Evolutionary conservation across 2,888 invertebrate species (phyloP).

Genomic region (Coelopa pilipes): DNA sequence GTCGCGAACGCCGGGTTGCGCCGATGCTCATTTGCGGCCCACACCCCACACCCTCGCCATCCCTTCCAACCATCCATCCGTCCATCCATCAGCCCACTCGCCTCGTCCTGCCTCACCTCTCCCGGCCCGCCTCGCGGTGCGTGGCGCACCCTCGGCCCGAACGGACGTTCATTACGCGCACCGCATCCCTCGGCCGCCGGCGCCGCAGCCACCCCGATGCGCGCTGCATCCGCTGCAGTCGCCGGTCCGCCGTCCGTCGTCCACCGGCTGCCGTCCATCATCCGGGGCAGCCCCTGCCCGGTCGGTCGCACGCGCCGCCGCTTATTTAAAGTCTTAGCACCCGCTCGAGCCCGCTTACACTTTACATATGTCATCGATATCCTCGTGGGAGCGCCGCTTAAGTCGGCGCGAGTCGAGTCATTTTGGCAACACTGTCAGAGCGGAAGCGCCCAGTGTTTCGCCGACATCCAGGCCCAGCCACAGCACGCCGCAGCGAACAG

Average conservation of each 20-base stretch:
- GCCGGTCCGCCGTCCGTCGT: neutral
- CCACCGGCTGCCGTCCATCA: constrained; percentile 9
- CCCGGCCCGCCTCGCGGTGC: constrained; percentile 29
- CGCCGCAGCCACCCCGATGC: constrained; percentile 23
- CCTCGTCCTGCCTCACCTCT: neutral
- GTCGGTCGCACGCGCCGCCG: constrained; percentile 59
- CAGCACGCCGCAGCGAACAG: neutral
- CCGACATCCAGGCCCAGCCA: neutral
- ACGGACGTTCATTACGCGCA: constrained; percentile 64
- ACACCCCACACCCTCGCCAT: neutral
- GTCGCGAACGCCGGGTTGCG: neutral
- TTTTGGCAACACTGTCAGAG: constrained; percentile 42
- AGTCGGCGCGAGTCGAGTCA: constrained; percentile 49
- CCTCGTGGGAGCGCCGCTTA: constrained; percentile 66
- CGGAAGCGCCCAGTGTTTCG: constrained; percentile 26
- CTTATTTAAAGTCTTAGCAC: constrained; percentile 63
- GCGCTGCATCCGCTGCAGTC: constrained; percentile 20
- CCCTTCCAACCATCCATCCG: neutral
- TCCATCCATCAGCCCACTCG: neutral
- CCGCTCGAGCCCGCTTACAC: constrained; percentile 61
- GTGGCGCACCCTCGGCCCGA: constrained; percentile 45
- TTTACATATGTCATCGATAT: constrained; percentile 68
- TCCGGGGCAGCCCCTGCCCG: neutral
- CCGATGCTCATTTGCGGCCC: neutral
- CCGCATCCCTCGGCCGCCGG: constrained; percentile 52